Conservation (phyloP, 2,113 vertebrate genomes). For the Urocitellus parryii region DNA sequence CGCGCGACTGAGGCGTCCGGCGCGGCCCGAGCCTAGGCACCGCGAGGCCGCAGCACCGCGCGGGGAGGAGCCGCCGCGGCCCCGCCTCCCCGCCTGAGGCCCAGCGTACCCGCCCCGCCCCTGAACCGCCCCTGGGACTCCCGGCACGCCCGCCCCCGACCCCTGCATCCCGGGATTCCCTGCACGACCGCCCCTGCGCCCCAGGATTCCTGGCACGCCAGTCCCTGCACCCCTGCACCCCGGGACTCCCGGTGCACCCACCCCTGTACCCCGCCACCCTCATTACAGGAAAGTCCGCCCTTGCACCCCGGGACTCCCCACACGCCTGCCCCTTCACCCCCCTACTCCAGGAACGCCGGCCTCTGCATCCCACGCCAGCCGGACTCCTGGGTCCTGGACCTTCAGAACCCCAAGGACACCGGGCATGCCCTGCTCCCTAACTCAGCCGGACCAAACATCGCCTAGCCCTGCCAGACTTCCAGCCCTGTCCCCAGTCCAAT, state of each 20-base stretch:
- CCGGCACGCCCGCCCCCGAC: background rate
- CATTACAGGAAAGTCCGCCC: no score
- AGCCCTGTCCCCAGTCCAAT: background rate
- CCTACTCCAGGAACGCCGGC: no score
- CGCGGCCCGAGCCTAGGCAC: conserved; percentile 53
- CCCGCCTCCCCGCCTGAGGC: fast-evolving
- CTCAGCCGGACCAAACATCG: background rate
- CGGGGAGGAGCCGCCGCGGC: conserved; percentile 14
- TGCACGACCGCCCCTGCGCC: no score
- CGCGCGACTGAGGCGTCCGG: background rate
- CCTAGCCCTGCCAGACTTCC: no score
- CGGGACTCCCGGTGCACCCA: no score
- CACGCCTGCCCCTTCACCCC: background rate
- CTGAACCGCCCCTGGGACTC: background rate
- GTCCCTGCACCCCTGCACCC: background rate
- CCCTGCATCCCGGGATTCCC: background rate
- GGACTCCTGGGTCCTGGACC: background rate
- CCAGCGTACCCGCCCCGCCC: background rate
- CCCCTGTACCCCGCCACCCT: background rate
- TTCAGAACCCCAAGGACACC: background rate
- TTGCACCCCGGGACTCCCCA: background rate
- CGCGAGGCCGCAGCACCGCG: conserved; percentile 1
- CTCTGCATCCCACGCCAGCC: background rate
- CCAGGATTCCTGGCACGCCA: background rate
- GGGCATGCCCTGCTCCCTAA: background rate